A percentile compares a stretch with the other conserved stretches of the same genome.
phyloP scores from a whole-genome alignment of 2,888 invertebrate species.

The Limnephilus lunatus region DNA sequence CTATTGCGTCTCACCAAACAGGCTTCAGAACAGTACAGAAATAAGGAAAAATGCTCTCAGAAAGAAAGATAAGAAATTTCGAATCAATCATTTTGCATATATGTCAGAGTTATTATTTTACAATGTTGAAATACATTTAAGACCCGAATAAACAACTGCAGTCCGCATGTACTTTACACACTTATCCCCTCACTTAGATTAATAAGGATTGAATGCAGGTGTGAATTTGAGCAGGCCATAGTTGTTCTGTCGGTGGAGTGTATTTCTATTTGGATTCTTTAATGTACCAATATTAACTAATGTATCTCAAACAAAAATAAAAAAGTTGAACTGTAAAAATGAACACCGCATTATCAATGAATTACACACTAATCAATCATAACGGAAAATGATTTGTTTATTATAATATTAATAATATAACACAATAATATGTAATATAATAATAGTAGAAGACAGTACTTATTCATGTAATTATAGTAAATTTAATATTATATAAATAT shows the following conservation, averaged over 20 bases:
- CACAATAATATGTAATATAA: conserved; percentile 37
- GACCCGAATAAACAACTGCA: not conserved
- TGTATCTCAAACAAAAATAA: conserved; percentile 30
- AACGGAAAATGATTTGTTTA: conserved; percentile 38
- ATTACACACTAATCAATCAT: conserved; percentile 52
- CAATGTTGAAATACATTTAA: not conserved
- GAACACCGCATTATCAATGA: conserved; percentile 55
- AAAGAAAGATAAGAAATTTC: not conserved
- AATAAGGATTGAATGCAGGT: not conserved
- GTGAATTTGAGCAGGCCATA: not conserved
- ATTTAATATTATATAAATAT: conserved; percentile 51
- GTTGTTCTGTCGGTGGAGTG: not conserved
- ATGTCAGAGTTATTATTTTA: not conserved
- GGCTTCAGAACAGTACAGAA: not conserved
- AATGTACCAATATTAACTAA: conserved; percentile 18
- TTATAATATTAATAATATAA: conserved; percentile 50
- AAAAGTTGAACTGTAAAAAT: conserved; percentile 37
- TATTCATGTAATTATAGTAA: conserved; percentile 52
- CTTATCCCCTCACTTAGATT: not conserved
- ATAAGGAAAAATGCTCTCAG: conserved; percentile 5
- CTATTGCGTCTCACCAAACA: not conserved
- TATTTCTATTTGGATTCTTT: conserved; percentile 8
- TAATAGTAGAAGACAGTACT: conserved; percentile 60
- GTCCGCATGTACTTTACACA: not conserved
- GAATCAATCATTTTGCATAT: not conserved